Conservation (phyloP, 2,797 vertebrate species). For the Cynopterus sphinx region DNA sequence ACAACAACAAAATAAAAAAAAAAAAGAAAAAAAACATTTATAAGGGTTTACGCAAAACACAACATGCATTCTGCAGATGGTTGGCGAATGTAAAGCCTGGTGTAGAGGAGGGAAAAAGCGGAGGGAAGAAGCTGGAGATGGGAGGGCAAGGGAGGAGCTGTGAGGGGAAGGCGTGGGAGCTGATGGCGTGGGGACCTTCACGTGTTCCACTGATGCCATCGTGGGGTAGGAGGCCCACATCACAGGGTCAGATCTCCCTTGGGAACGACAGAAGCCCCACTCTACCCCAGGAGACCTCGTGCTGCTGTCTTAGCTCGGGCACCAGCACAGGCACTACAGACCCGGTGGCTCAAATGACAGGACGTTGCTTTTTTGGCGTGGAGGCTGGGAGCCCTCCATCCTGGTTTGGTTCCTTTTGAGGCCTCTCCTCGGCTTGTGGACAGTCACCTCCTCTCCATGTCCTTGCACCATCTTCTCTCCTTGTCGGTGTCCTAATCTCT, state of each 20-base stretch:
- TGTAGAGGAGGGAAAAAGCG: too few species aligned
- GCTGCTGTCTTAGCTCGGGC: not conserved
- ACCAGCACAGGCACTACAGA: accelerated
- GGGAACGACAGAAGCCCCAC: not conserved
- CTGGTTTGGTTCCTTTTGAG: not conserved
- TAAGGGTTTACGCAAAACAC: accelerated
- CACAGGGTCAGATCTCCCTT: not conserved
- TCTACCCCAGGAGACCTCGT: too few species aligned
- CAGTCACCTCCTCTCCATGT: not conserved
- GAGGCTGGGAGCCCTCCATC: too few species aligned
- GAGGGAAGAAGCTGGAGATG: not conserved
- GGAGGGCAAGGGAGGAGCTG: not conserved
- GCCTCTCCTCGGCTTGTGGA: not conserved
- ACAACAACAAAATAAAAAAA: too few species aligned
- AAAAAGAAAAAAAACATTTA: too few species aligned
- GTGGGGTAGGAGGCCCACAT: not conserved
- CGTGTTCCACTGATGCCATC: not conserved
- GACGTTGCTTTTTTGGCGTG: not conserved
- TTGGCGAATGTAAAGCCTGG: not conserved
- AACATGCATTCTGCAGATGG: not conserved
- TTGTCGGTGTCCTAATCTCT: not conserved
- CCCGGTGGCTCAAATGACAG: too few species aligned
- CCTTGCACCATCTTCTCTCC: accelerated
- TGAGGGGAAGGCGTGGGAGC: not conserved
- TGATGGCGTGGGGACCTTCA: not conserved